Evolutionary conservation across 2,888 invertebrate genomes (phyloP).

Genomic region (Morpho deidamia): DNA sequence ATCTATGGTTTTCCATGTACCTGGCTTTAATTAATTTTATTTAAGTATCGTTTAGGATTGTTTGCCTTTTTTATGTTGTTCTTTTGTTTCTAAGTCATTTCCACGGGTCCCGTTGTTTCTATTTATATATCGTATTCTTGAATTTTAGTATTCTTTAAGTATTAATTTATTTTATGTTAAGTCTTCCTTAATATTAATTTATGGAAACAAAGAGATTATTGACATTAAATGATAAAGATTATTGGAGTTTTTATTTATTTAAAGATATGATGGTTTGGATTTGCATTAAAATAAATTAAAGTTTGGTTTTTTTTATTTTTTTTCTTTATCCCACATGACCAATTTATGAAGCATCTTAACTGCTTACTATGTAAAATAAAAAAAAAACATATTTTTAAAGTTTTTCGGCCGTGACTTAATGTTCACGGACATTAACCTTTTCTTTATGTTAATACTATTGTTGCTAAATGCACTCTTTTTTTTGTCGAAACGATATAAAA

Average conservation of each 20-base stretch:
- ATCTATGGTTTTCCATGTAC: conserved; percentile 23
- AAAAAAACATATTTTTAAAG: too few relatives aligned
- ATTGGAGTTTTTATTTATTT: background rate
- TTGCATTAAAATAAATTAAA: too few relatives aligned
- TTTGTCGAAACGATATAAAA: too few relatives aligned
- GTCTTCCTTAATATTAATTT: conserved; percentile 4
- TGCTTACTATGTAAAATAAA: too few relatives aligned
- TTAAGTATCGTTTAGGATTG: conserved; percentile 17
- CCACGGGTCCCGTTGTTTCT: conserved; percentile 6
- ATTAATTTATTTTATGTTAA: conserved; percentile 5
- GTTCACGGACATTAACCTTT: too few relatives aligned
- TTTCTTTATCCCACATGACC: too few relatives aligned
- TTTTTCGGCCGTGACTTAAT: too few relatives aligned
- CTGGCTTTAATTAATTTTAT: conserved; percentile 29
- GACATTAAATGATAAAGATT: conserved; percentile 16
- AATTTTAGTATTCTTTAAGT: conserved; percentile 12
- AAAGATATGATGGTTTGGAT: too few relatives aligned
- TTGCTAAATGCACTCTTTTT: too few relatives aligned
- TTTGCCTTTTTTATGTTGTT: conserved; percentile 6
- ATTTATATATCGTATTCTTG: conserved; percentile 9
- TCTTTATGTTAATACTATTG: too few relatives aligned
- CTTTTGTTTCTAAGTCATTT: conserved; percentile 16
- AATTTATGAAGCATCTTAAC: too few relatives aligned
- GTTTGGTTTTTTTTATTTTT: too few relatives aligned
- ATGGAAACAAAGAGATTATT: conserved; percentile 20